Evolutionary conservation across 1,140 invertebrate genomes (phyloP), one percentile per base, ranked within the genome.

Genomic region (Caenorhabditis latens): DNA sequence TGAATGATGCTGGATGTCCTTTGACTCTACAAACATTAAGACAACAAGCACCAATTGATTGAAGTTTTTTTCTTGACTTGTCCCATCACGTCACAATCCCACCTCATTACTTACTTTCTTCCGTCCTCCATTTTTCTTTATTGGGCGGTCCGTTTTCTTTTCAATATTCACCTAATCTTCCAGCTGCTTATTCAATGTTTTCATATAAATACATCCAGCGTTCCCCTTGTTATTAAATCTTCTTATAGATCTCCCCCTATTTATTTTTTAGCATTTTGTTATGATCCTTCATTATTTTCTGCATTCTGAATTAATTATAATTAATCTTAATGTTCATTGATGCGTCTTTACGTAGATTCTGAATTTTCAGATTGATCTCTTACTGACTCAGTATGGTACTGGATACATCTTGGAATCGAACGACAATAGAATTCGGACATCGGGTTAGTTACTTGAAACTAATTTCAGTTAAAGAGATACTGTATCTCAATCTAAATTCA

Each of bases 361-460:
- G 16, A 3, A 58, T 58, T 53, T 58, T 21, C 16, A 21, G 21
- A 71, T 40, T 71, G 40, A 43, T 40, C 32, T 71, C 11, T 71
- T 43, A 43, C 9, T 40, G n/a, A 65, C 61, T 5, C 55, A 55
- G 19, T 42, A 84, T 84, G 83, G 83, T 84, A 13, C 83, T 84
- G 16, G 83, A 84, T 40, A 61, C 55, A 14, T 84, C 83, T 2
- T 84, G 83, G 83, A 58, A 48, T 48, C 43, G 57, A 40, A 63
- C 57, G 7, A 84, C 83, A 11, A 61, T 58, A 63, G 57, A 84
- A 48, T 84, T 61, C 42, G 83, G 83, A 43, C 83, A 84, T 40
- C 55, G 83, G 24, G 83, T 83, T 13, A 40, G 79, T 58, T 57
- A 6, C 13, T 58, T 24, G 11, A n/a, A n/a, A 7, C 48, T 2